Evolutionary conservation across 92 coral and sea anemone species (phyloP), one percentile per base, ranked within the genome.

Genomic region (Chrysogorgia sp.): DNA sequence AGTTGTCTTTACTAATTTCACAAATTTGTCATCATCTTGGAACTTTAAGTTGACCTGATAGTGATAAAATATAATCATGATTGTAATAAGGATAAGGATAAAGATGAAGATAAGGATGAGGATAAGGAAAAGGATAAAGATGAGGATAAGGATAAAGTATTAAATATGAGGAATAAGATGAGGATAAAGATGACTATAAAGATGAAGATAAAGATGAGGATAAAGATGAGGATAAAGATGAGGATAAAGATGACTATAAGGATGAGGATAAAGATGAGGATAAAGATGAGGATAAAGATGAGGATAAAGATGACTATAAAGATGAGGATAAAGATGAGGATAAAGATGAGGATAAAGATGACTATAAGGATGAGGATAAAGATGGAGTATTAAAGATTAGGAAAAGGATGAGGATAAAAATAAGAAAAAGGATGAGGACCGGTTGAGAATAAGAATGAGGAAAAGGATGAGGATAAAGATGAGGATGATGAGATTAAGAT

Each of bases 11-110:
- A 94, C 61, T 56, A 94, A 89, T 58, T 80, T 86, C 64, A 87
- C 84, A 82, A 94, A 94, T 81, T 94, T 94, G 85, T 94, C 98
- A 34, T 80, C 90, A 35, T 80, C 40, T 19, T 92, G 66, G 41
- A 40, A 69, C 5, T 79, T 80, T 45, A 94, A 76, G 3, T 88
- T 87, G 34, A 88, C 92, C 96, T 91, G 60, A 1, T 30, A n/a
- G n/a, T n/a, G n/a, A n/a, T n/a, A n/a, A n/a, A n/a, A n/a, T n/a
- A 47, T 2, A n/a, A 47, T 47, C 7, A 15, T 6, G 53, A 4
- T 10, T 4, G 43, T 4, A 37, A 37, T 10, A 37, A 4, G 6
- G 43, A 37, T 10, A 37, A 37, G 5, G 43, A 37, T 37, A 25
- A 60, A 61, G 28, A 61, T 24, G 22, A 61, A 19, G 7, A 6